A percentile compares a stretch with the other conserved stretches of the same genome.
phyloP scores from a whole-genome alignment of 2,113 vertebrate genomes.

The Antechinus stuartii region DNA sequence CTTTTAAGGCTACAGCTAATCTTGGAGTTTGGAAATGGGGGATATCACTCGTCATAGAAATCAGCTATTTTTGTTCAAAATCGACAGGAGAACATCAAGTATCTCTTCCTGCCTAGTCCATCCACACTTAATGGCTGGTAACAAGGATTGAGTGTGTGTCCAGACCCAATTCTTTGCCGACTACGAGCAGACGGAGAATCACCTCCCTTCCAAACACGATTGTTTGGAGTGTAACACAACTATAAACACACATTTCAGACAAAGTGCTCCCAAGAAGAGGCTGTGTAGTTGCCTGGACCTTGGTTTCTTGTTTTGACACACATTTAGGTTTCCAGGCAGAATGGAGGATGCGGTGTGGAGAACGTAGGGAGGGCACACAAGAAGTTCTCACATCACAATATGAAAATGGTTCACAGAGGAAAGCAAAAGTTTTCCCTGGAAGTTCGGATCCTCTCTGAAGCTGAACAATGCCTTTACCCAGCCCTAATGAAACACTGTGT shows the following conservation, averaged over 20 bases:
- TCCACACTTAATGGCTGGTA: background rate
- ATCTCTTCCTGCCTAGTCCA: background rate
- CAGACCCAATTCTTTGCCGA: background rate
- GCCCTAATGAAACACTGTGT: background rate
- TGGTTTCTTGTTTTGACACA: background rate
- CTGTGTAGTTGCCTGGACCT: background rate
- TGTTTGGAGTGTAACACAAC: background rate
- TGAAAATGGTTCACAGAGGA: background rate
- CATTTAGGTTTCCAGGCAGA: background rate
- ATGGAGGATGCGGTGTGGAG: background rate
- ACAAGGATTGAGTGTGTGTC: background rate
- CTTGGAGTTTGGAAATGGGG: background rate
- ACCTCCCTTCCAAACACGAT: background rate
- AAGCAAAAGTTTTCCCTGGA: background rate
- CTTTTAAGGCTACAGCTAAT: background rate
- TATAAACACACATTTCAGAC: background rate
- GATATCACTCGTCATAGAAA: background rate
- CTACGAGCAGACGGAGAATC: background rate
- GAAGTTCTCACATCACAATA: background rate
- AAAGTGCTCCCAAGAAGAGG: background rate
- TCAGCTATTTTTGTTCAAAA: background rate
- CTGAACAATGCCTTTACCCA: background rate
- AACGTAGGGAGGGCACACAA: background rate
- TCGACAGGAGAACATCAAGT: background rate
- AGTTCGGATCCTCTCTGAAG: background rate